Percentiles rank a stretch among this genome's conserved stretches.
These are phyloP conservation scores for Nasua narica DNA, from an alignment of 2,797 vertebrate species.

Conservation along the genomic window DNA sequence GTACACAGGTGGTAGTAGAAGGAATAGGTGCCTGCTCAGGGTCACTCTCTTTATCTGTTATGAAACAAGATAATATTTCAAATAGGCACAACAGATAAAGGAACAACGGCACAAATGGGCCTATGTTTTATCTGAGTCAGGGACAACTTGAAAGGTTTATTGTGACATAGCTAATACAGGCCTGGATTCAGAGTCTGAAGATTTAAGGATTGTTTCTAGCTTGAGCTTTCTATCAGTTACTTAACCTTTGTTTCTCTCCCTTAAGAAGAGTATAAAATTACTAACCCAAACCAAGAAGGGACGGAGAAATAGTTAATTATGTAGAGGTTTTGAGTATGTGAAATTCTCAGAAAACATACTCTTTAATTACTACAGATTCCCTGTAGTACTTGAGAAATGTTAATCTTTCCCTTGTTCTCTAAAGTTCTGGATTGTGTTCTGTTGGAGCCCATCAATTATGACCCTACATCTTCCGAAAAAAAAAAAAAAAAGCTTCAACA, in stretches of 20 bases:
- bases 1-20: background rate
- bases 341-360: background rate
- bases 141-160: slow-evolving; percentile 46
- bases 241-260: background rate
- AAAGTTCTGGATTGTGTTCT: slow-evolving; percentile 50
- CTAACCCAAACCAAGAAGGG: background rate
- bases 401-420: background rate
- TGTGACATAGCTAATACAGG: background rate
- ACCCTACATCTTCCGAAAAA: background rate
- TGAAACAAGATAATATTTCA: slow-evolving; percentile 42
- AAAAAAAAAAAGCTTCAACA: slow-evolving; percentile 30
- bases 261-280: slow-evolving; percentile 1
- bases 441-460: slow-evolving; percentile 37
- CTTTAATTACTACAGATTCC: background rate
- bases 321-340: background rate
- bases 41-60: background rate
- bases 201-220: background rate
- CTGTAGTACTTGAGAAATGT: slow-evolving; percentile 5
- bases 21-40: background rate
- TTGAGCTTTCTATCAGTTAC: background rate
- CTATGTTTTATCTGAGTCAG: slow-evolving; percentile 29
- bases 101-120: background rate
- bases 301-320: background rate
- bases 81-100: slow-evolving; percentile 20
- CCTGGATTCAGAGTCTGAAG: background rate